Evolutionary conservation across 1,140 invertebrate species (phyloP), one percentile per base, ranked within the genome.

Genomic region (Choristoneura fumiferana): DNA sequence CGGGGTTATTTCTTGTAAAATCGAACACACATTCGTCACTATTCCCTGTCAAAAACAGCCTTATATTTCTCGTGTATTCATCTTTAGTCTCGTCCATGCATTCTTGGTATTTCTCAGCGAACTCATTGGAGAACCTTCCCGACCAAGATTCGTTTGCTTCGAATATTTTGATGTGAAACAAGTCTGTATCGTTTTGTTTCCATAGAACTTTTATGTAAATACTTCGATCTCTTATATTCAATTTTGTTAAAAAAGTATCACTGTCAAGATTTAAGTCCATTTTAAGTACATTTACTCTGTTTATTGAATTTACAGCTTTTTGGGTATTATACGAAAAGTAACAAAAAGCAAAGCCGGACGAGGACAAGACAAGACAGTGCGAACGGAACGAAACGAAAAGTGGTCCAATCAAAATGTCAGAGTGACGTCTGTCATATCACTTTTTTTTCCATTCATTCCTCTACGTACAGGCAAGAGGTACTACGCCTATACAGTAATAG

Each of bases 161-260:
- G 56, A 70, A 77, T 4, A 84, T 17, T 57, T 72, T 62, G 5
- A 85, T 78, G 49, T 67, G 53, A 74, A 87, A 84, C 15, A 87
- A 55, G 40, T 70, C 40, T 29, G 35, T 59, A 40, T 68, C 58
- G 57, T 63, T 73, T 2, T 67, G 29, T 62, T 73, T 68, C 77
- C 80, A 87, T 8, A 61, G 13, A 18, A 82, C 17, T 69, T 78
- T 76, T 15, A 62, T 58, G 60, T 81, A 84, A 17, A 73, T 29
- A 4, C 33, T 10, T 53, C 62, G 63, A 10, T 54, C 66, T 17
- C 76, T 68, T 4, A 76, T 60, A n/a, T 64, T 54, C 12, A 78
- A 67, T 72, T 78, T 84, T 1, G 67, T 33, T 36, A 75, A 12
- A 18, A 65, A 60, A 14, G 54, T 62, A 17, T 63, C 34, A 29